A percentile compares a stretch with the other conserved stretches of the same genome.
Conservation (phyloP, 2,888 invertebrate genomes). For the Cylindroiulus punctatus region DNA sequence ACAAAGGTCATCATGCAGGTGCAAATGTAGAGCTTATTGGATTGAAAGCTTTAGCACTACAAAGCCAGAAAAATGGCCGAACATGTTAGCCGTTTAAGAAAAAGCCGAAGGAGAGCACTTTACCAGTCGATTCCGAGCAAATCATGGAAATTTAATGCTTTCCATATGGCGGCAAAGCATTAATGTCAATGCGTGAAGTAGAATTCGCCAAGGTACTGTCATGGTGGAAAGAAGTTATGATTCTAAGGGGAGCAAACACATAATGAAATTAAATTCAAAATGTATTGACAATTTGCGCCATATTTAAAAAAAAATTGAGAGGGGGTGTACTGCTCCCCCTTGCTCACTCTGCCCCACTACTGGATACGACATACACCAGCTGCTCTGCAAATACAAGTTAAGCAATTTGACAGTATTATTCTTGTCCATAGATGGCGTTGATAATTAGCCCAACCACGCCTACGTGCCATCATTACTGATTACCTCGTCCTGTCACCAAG, state of each 20-base stretch:
- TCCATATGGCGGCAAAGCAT: neutral
- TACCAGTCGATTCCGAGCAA: neutral
- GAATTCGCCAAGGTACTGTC: neutral
- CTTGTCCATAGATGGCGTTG: neutral
- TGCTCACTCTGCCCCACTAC: too few species aligned
- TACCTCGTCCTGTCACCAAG: neutral
- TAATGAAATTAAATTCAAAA: too few species aligned
- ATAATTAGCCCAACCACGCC: neutral
- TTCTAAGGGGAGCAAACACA: neutral
- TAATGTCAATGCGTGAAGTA: neutral
- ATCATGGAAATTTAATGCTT: neutral
- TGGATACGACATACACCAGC: too few species aligned
- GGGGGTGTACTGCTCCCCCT: too few species aligned
- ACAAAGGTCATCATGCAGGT: constrained; percentile 34
- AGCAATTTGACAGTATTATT: neutral
- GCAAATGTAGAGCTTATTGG: constrained; percentile 37
- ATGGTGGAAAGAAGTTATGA: neutral
- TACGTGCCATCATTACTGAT: neutral
- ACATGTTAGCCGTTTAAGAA: neutral
- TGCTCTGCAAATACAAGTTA: neutral
- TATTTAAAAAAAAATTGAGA: too few species aligned
- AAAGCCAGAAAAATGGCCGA: neutral
- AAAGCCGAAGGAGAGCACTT: neutral
- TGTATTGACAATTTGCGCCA: too few species aligned
- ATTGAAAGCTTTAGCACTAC: neutral